phyloP scores from a whole-genome alignment of 2,113 vertebrate species.

The Erpornis zantholeuca region DNA sequence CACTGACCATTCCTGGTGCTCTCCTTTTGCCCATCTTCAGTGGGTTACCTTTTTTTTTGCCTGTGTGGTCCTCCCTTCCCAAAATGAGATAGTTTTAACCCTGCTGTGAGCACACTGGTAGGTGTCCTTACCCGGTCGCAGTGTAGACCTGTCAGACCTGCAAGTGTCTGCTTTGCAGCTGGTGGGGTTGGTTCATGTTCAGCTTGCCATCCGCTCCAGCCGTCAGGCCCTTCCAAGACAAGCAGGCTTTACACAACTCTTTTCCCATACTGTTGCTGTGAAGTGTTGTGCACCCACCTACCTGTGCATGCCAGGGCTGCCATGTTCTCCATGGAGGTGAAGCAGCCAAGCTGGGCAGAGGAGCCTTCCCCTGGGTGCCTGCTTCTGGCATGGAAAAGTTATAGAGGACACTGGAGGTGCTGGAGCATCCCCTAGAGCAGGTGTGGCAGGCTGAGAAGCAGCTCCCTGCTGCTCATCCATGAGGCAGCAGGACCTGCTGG shows the following conservation, averaged over 20 bases:
- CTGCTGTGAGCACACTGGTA: not conserved
- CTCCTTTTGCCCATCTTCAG: not conserved
- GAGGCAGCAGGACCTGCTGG: not conserved
- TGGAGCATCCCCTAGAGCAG: not conserved
- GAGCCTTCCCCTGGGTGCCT: not conserved
- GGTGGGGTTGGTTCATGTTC: fast-evolving
- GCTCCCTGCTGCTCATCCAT: not conserved
- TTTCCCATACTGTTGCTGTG: not conserved
- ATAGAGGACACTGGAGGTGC: not conserved
- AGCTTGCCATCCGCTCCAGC: not conserved
- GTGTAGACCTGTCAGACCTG: not conserved
- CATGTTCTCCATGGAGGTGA: not conserved
- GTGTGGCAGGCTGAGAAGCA: not conserved
- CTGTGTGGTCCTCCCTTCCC: not conserved
- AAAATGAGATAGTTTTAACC: not conserved
- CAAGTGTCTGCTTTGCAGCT: not conserved
- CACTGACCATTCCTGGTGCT: not conserved
- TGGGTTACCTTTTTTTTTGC: not conserved
- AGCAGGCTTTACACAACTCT: not conserved
- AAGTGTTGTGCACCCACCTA: not conserved
- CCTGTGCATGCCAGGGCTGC: not conserved
- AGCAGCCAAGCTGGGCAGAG: not conserved
- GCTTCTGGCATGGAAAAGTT: not conserved
- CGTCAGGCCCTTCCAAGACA: not conserved
- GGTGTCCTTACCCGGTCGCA: not conserved